Base-by-base conservation (phyloP, 2,113 vertebrate species). In the Phaethornis superciliosus region DNA sequence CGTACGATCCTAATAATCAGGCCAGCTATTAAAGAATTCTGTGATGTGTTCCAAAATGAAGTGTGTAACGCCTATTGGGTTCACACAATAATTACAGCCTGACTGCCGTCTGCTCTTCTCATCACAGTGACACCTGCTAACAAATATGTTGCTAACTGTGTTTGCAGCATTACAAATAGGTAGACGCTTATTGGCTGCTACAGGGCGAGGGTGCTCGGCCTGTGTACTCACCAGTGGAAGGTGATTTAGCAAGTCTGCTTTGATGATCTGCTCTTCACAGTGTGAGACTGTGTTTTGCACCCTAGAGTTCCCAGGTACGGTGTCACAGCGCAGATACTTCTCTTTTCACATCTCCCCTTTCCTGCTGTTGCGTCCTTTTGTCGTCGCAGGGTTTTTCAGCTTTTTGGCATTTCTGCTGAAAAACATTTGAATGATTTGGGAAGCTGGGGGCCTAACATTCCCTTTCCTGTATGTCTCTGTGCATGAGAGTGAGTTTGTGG, bases 111-210 rank as follows among this genome's bases (percentile, higher is more conserved):
- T 97, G 94, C 96, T 97, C 95, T 95, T 95, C 94, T 90, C 96
- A 91, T 96, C 95, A 95, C 89, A 93, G 71, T 96, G 93, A 97
- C 96, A 97, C 96, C 96, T 96, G 95, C 96, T 96, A 95, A 94
- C 95, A 96, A 97, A 97, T 97, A 96, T 96, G 95, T 91, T 97
- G 94, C 88, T 95, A 95, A 91, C 95, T 95, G 90, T 95, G 94
- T 96, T 96, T 95, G 91, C 93, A 97, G 96, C 96, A 97, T 97
- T 95, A 93, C 95, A 96, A 96, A 97, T 96, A 97, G 95, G 91
- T 96, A 76, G 91, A 49, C 8, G 44, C 91, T 91, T 52, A 90
- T 77, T 95, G 88, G 91, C 90, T 96, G 95, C 89, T 56, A 9
- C 12, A 3, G 89, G 85, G 44, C 0, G 22, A 85, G 93, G 71